phyloP scores from a whole-genome alignment of 2,888 invertebrate species.

The Adelognathus sp. region DNA sequence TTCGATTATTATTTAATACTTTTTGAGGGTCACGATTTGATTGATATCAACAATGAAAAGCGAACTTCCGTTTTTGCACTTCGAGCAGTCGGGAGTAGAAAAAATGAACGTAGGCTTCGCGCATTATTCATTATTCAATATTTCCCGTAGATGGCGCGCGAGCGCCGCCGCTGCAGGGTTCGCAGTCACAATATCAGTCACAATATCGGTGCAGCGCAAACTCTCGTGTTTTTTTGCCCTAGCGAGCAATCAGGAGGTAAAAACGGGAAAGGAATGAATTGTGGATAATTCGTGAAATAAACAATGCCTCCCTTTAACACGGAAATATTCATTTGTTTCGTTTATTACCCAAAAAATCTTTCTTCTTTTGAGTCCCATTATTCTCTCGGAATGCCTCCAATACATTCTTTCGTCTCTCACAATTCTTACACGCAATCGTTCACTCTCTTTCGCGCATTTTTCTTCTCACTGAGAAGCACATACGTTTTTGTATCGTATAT shows the following conservation, averaged over 20 bases:
- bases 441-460: slow-evolving; percentile 25
- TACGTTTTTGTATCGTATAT: slow-evolving; percentile 1
- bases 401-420: slow-evolving; percentile 39
- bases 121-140: too few species aligned
- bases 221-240: too few species aligned
- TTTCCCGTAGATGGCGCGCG: too few species aligned
- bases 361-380: slow-evolving; percentile 66
- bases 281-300: slow-evolving; percentile 13
- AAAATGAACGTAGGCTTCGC: too few species aligned
- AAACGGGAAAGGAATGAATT: background rate
- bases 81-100: too few species aligned
- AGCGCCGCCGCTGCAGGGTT: too few species aligned
- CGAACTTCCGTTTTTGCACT: too few species aligned
- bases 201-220: too few species aligned
- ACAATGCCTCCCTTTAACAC: slow-evolving; percentile 47
- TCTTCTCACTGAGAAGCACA: slow-evolving; percentile 46
- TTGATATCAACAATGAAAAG: too few species aligned
- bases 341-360: slow-evolving; percentile 77
- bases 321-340: slow-evolving; percentile 71
- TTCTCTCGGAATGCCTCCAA: slow-evolving; percentile 47
- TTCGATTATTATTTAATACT: too few species aligned
- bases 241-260: background rate
- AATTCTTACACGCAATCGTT: slow-evolving; percentile 47
- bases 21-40: too few species aligned
- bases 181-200: too few species aligned